Conservation (phyloP, 2,888 invertebrate genomes). For the Drosophila fulvimacula region DNA sequence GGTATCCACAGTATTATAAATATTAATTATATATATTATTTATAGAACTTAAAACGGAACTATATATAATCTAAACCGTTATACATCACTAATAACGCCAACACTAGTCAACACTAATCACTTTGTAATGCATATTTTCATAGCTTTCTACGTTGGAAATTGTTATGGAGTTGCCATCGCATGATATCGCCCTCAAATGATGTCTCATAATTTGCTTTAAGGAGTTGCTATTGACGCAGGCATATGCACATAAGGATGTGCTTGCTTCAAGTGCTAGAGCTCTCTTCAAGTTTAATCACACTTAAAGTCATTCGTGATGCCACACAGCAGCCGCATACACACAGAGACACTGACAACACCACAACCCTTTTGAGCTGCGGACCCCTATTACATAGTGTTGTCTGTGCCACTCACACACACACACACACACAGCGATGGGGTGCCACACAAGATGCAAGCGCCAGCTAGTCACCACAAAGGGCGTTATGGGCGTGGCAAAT, state of each 20-base stretch:
- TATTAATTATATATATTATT: too few relatives aligned
- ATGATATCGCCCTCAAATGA: background rate
- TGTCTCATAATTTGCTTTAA: background rate
- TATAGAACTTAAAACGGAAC: too few relatives aligned
- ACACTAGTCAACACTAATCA: background rate
- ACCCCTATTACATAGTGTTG: slow-evolving; percentile 33
- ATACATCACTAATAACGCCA: background rate
- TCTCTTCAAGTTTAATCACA: slow-evolving; percentile 6
- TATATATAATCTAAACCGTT: background rate
- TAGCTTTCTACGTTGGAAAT: background rate
- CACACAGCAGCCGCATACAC: slow-evolving; percentile 2
- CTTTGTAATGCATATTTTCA: background rate
- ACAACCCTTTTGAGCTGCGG: slow-evolving; percentile 25
- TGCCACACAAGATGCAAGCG: slow-evolving; percentile 8
- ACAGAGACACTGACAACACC: slow-evolving; percentile 19
- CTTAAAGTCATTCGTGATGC: slow-evolving; percentile 27
- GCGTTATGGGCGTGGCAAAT: slow-evolving; percentile 48
- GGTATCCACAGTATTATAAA: too few relatives aligned
- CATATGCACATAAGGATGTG: background rate
- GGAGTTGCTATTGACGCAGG: background rate
- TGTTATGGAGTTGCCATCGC: background rate
- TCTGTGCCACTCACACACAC: slow-evolving; percentile 2
- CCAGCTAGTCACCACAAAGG: slow-evolving; percentile 25
- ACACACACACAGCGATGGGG: background rate
- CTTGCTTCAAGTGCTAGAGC: slow-evolving; percentile 3